Base-by-base conservation (phyloP, 2,888 invertebrate genomes). In the Dasysyrphus albostriatus region DNA sequence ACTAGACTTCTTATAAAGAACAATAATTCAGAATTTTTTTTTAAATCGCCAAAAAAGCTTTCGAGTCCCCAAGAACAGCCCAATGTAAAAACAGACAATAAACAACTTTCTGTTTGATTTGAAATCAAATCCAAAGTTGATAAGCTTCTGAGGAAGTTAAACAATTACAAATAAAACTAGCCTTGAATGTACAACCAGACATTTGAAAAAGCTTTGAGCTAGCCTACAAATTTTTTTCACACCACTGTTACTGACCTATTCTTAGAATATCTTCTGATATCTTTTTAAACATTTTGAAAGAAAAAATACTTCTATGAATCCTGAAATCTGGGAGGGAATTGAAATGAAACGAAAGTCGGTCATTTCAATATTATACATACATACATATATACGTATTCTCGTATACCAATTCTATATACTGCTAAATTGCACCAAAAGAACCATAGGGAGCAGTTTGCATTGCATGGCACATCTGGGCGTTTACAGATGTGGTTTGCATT, bases 401-500 rank as follows among this genome's bases (percentile, higher is more conserved):
- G 14, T 34, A 49, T 2, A 67, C n/a, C n/a, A 1, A 32, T 37
- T 32, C 16, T 58, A 37, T 24, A 59, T 69, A 67, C 67, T 49
- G 76, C 47, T 69, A 67, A 39, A 49, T 58, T 67, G 76, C 76
- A 58, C 65, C 61, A 70, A 14, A 3, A 47, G 32, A 12, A 47
- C 44, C 44, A 63, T 44, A 63, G 49, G 49, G 12, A 67, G 4
- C 49, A 32, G 19, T 19, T 49, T 49, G 49, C 34, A 67, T 67
- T 67, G 67, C 19, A 67, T 49, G 49, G 67, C 67, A 67, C 44
- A 67, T 49, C 58, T 37, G 78, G 54, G 63, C 63, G 72, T 72
- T 79, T 79, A 65, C 63, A 63, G 63, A 79, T 79, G 78, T 63
- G 78, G 72, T 79, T 79, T 79, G 72, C 72, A 79, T 79, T 72